Conservation (phyloP, 2,888 invertebrate genomes). For the Gnatocerus cornutus region DNA sequence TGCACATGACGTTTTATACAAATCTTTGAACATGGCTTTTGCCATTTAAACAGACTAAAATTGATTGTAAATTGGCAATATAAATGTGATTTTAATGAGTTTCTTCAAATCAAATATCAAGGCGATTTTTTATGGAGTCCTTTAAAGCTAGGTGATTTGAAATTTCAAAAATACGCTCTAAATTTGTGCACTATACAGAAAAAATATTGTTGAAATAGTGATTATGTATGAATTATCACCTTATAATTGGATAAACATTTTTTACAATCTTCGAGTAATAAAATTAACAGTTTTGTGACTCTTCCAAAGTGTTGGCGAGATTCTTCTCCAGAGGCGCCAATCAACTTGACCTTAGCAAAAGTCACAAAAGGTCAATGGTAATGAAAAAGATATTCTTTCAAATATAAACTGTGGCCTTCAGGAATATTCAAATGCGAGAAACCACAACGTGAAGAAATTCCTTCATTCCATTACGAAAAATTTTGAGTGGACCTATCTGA, state of each 20-base stretch:
- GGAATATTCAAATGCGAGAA: too few relatives aligned
- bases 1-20: background rate
- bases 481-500: background rate
- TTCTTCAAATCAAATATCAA: conserved; percentile 15
- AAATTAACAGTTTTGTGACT: too few relatives aligned
- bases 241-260: too few relatives aligned
- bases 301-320: too few relatives aligned
- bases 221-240: too few relatives aligned
- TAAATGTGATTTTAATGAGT: conserved; percentile 1
- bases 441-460: too few relatives aligned
- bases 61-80: background rate
- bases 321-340: too few relatives aligned
- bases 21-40: conserved; percentile 5
- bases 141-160: background rate
- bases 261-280: too few relatives aligned
- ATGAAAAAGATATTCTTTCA: background rate
- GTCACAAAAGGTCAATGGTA: conserved; percentile 3
- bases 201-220: too few relatives aligned
- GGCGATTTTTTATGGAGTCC: conserved; percentile 7
- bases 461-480: background rate
- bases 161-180: too few relatives aligned
- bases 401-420: too few relatives aligned
- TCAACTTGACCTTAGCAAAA: background rate
- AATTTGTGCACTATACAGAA: too few relatives aligned
- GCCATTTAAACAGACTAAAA: conserved; percentile 8